Evolutionary conservation across 2,113 vertebrate species (phyloP).

Genomic region (Caranx ignobilis): DNA sequence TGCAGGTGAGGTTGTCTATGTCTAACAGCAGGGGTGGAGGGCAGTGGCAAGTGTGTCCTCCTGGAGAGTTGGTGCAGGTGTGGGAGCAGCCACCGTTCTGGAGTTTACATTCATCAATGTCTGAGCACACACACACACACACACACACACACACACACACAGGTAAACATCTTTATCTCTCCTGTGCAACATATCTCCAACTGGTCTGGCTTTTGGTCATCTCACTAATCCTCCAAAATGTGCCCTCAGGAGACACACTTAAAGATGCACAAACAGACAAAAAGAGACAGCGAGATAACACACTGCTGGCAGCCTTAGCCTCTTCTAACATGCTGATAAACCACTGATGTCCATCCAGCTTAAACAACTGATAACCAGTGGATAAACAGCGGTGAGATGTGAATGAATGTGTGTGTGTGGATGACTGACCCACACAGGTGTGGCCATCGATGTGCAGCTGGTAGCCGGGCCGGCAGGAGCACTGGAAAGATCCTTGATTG

Average conservation of each 20-base stretch:
- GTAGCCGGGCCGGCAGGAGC: slow-evolving; percentile 82
- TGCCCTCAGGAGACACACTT: not conserved
- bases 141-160: slow-evolving; percentile 12
- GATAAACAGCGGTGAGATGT: slow-evolving; percentile 25
- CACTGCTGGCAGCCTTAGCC: not conserved
- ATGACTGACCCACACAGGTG: slow-evolving; percentile 84
- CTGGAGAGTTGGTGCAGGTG: slow-evolving; percentile 81
- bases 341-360: slow-evolving; percentile 1
- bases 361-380: slow-evolving; percentile 43
- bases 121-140: slow-evolving; percentile 54
- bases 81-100: slow-evolving; percentile 85
- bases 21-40: slow-evolving; percentile 80
- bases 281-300: not conserved
- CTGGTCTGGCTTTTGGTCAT: slow-evolving; percentile 3
- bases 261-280: not conserved
- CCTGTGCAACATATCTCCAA: not conserved
- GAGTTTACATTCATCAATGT: slow-evolving; percentile 87
- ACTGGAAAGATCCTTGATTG: slow-evolving; percentile 81
- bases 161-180: not conserved
- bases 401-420: slow-evolving; percentile 18
- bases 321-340: slow-evolving; percentile 1
- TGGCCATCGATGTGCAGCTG: slow-evolving; percentile 84
- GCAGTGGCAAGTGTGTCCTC: slow-evolving; percentile 82
- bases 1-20: slow-evolving; percentile 77
- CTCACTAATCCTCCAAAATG: slow-evolving; percentile 13